Conservation (phyloP, 2,888 invertebrate species). For the Caenorhabditis plicata region DNA sequence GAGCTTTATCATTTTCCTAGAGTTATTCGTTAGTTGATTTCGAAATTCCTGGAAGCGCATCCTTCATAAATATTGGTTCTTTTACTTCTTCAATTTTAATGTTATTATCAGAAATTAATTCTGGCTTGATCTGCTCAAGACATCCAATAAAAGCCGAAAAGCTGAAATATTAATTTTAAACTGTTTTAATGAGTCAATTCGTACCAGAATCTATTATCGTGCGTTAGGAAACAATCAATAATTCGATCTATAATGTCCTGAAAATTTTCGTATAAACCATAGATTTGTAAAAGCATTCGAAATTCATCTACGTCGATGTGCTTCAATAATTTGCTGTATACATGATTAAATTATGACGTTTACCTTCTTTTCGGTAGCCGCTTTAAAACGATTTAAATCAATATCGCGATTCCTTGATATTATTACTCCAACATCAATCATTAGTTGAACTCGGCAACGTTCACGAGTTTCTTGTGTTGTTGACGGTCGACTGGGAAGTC, state of each 20-base stretch:
- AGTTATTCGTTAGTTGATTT: too few relatives aligned
- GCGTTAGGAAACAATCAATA: constrained; percentile 29
- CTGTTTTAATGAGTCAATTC: background rate
- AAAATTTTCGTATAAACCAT: constrained; percentile 25
- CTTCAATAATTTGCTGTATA: constrained; percentile 6
- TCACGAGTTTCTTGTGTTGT: constrained; percentile 27
- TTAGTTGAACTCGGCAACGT: constrained; percentile 19
- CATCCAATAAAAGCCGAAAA: constrained; percentile 28
- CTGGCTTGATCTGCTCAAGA: constrained; percentile 24
- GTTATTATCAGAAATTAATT: too few relatives aligned
- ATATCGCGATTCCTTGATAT: constrained; percentile 21
- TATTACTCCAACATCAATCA: constrained; percentile 24
- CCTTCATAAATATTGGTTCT: too few relatives aligned
- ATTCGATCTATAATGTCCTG: constrained; percentile 23
- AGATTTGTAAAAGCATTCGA: constrained; percentile 29
- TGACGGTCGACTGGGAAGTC: constrained; percentile 24
- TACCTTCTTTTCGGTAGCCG: constrained; percentile 28
- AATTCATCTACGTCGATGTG: constrained; percentile 26
- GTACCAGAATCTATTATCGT: constrained; percentile 34
- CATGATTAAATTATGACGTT: background rate
- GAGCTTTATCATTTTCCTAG: too few relatives aligned
- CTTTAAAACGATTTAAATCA: constrained; percentile 32
- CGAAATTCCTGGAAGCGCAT: too few relatives aligned
- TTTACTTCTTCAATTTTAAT: too few relatives aligned
- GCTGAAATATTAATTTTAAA: constrained; percentile 7